Evolutionary conservation across 2,797 vertebrate genomes (phyloP).

Genomic region (Epinephelus coioides): DNA sequence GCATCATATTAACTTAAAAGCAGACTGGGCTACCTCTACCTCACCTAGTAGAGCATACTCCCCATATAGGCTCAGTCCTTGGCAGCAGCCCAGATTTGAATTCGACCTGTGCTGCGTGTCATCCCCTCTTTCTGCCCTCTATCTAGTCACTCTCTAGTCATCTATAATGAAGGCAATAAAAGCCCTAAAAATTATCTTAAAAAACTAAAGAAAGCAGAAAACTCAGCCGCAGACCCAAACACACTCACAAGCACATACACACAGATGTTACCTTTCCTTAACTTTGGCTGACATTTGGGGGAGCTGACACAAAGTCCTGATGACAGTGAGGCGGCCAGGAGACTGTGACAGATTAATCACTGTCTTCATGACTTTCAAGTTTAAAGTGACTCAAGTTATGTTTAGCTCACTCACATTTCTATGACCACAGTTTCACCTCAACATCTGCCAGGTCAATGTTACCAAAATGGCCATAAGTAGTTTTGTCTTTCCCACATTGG

Average conservation of each 20-base stretch:
- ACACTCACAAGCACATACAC: neutral
- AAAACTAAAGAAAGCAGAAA: too few relatives aligned
- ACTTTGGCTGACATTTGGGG: slow-evolving; percentile 37
- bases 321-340: neutral
- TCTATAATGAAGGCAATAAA: too few relatives aligned
- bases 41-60: too few relatives aligned
- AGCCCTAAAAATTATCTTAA: too few relatives aligned
- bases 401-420: slow-evolving; percentile 4
- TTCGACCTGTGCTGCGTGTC: too few relatives aligned
- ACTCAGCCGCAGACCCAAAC: neutral
- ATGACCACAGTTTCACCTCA: slow-evolving; percentile 1
- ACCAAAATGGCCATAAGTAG: neutral
- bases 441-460: neutral
- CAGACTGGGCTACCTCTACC: neutral
- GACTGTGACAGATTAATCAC: slow-evolving; percentile 8
- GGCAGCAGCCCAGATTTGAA: too few relatives aligned
- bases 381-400: slow-evolving; percentile 21
- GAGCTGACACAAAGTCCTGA: slow-evolving; percentile 21
- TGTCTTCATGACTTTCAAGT: slow-evolving; percentile 24
- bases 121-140: too few relatives aligned
- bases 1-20: neutral
- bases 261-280: slow-evolving; percentile 28
- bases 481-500: neutral
- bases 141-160: too few relatives aligned
- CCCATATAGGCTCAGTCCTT: too few relatives aligned